Evolutionary conservation across 2,888 invertebrate species (phyloP).

Genomic region (Lutraria lutraria): DNA sequence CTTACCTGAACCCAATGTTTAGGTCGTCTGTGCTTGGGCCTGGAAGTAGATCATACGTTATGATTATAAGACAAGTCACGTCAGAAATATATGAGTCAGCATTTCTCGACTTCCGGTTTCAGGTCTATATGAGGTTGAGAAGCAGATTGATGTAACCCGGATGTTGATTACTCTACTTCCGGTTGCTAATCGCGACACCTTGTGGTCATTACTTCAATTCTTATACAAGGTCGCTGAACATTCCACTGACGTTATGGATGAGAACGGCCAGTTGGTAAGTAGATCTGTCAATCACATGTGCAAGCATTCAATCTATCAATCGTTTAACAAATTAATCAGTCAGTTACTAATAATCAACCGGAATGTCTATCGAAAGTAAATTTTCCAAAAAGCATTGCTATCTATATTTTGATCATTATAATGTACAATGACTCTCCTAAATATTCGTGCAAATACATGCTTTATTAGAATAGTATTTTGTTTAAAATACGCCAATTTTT

Average conservation of each 20-base stretch:
- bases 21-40: neutral
- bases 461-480: no score
- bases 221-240: constrained; percentile 92
- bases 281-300: no score
- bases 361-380: no score
- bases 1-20: neutral
- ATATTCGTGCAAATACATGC: no score
- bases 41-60: neutral
- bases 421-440: no score
- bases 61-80: neutral
- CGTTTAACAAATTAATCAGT: neutral
- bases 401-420: no score
- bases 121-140: constrained; percentile 54
- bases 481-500: no score
- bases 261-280: constrained; percentile 85
- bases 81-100: no score
- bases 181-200: constrained; percentile 95
- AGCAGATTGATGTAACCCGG: constrained; percentile 89
- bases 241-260: constrained; percentile 90
- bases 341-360: no score
- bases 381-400: no score
- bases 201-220: constrained; percentile 93
- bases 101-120: neutral
- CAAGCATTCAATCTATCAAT: neutral
- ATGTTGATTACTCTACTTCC: constrained; percentile 95